Evolutionary conservation across 2,113 vertebrate genomes (phyloP), one percentile per base, ranked within the genome.

Genomic region (Gallinago paraguaiae): DNA sequence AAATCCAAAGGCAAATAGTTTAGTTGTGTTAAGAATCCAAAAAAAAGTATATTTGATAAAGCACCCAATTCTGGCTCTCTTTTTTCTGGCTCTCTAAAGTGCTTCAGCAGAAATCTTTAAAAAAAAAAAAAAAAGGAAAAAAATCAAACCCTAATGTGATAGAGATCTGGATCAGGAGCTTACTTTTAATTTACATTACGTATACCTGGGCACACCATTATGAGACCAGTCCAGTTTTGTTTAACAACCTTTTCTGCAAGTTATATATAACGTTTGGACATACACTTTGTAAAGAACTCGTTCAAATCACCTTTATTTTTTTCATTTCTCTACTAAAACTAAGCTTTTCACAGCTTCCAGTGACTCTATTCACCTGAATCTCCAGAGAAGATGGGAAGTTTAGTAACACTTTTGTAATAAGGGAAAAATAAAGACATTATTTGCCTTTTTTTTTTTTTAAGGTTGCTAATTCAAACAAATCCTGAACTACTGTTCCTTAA

Each of bases 261-360:
- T 11, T 31, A 30, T 5, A 8, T 6, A 76, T 7, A 48, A 20
- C n/a, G 35, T 83, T 70, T 8, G 10, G 37, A 19, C 63, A 57
- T 20, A 28, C 1, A 6, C 11, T 74, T 65, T 1, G 0, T 22
- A n/a, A 75, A 75, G 22, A 78, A 51, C 15, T 71, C 17, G 1
- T 60, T 57, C 51, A 48, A 78, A 88, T 53, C 25, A 30, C 11
- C 54, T 45, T 43, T 51, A 6, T 77, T 64, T 50, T 17, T 54
- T 46, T 61, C 41, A 35, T 48, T 90, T 50, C 87, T 37, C 35
- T 41, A 67, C 17, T 51, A 59, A 54, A 75, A 72, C 22, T 31
- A 69, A 92, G 43, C 31, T 77, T 80, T 78, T n/a, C 57, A n/a
- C 48, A 76, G 63, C 28, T 72, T 69, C 25, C 48, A 80, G 6